phyloP scores from a whole-genome alignment of 2,113 vertebrate genomes.

The Corydoras sp. region DNA sequence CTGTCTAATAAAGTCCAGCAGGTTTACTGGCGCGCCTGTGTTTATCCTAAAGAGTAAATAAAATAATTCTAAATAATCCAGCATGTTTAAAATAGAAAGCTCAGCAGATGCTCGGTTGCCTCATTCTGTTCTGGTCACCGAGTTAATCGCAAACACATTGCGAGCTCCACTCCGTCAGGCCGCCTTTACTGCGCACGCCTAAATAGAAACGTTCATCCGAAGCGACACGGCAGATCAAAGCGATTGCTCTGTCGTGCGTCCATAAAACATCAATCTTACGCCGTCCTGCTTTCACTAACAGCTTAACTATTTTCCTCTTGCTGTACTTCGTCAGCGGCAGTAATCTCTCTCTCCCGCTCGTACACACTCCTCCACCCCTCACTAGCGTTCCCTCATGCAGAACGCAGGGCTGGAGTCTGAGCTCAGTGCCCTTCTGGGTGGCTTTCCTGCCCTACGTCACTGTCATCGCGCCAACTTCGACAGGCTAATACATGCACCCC shows the following conservation, averaged over 20 bases:
- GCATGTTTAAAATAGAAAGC: slow-evolving; percentile 24
- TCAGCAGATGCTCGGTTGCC: slow-evolving; percentile 18
- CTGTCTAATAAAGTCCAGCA: slow-evolving; percentile 26
- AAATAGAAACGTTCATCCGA: slow-evolving; percentile 6
- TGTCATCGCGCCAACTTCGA: slow-evolving; percentile 41
- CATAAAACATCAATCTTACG: slow-evolving; percentile 22
- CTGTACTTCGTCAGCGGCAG: slow-evolving; percentile 19
- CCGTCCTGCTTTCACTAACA: slow-evolving; percentile 18
- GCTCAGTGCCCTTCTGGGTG: slow-evolving; percentile 44
- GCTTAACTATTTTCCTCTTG: slow-evolving; percentile 21
- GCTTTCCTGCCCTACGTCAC: slow-evolving; percentile 47
- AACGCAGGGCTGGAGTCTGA: slow-evolving; percentile 43
- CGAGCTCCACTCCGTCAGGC: slow-evolving; percentile 2
- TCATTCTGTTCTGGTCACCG: slow-evolving; percentile 13
- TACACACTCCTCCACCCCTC: slow-evolving; percentile 30
- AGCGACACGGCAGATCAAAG: slow-evolving; percentile 13
- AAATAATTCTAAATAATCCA: slow-evolving; percentile 32
- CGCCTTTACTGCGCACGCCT: not conserved
- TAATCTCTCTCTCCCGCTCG: slow-evolving; percentile 7
- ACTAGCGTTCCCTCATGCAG: slow-evolving; percentile 26
- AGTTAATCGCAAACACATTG: slow-evolving; percentile 29
- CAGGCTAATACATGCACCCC: too few species aligned
- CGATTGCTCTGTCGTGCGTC: slow-evolving; percentile 1
- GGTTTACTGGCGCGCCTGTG: slow-evolving; percentile 6
- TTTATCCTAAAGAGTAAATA: slow-evolving; percentile 30